Percentiles rank a stretch among this genome's conserved stretches.
Conservation (phyloP, 2,113 vertebrate genomes). For the Picathartes gymnocephalus region DNA sequence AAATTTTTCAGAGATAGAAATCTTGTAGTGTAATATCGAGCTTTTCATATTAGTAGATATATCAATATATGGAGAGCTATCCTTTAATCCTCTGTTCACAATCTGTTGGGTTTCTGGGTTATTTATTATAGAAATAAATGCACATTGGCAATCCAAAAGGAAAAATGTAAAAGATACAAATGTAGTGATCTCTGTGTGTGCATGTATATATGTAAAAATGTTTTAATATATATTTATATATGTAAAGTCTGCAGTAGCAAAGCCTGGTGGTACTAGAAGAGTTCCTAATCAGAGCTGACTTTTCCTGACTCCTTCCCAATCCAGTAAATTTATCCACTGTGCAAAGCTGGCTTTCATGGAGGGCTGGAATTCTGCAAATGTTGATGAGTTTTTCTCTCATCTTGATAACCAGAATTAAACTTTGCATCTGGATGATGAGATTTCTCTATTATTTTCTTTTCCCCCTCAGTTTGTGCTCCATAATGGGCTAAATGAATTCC, state of each 20-base stretch:
- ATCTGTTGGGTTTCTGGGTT: background rate
- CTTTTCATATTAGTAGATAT: background rate
- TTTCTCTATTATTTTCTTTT: background rate
- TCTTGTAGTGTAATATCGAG: too few species aligned
- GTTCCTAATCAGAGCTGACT: background rate
- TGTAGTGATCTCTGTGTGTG: background rate
- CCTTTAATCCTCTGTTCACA: background rate
- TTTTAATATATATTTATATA: background rate
- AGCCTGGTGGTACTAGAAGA: background rate
- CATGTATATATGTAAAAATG: background rate
- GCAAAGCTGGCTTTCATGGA: background rate
- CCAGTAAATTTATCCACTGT: constrained; percentile 9
- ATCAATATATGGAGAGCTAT: background rate
- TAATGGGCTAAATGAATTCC: constrained; percentile 47
- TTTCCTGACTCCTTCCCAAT: background rate
- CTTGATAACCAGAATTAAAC: background rate
- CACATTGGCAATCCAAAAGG: background rate
- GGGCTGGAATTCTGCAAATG: background rate
- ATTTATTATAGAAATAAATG: background rate
- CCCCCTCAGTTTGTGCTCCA: constrained; percentile 14
- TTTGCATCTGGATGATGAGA: background rate
- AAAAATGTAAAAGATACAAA: background rate
- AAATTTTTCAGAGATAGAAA: background rate
- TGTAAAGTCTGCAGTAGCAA: constrained; percentile 16
- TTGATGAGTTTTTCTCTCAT: background rate